Conservation (phyloP, 2,113 vertebrate species). For the Stercorarius parasiticus region DNA sequence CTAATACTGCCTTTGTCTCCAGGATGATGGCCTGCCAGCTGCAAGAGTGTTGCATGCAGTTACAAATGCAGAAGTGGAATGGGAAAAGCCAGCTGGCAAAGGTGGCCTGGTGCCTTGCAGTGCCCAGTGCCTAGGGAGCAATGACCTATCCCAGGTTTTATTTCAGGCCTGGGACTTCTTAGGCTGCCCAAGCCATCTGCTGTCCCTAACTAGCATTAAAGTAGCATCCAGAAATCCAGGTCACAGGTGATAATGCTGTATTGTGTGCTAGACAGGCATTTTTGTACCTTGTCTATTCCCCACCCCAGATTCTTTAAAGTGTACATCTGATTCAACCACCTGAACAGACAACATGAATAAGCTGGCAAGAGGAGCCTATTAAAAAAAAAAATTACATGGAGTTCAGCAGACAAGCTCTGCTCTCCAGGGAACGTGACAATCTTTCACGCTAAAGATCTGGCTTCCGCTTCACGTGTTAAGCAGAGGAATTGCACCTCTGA, state of each 20-base stretch:
- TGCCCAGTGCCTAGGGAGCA: background rate
- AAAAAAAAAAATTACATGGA: background rate
- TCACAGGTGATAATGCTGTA: fast-evolving
- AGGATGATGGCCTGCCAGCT: background rate
- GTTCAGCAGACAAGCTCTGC: background rate
- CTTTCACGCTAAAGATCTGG: background rate
- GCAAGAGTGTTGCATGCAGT: background rate
- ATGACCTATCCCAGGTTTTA: background rate
- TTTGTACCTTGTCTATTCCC: background rate
- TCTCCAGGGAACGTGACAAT: background rate
- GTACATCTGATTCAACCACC: background rate
- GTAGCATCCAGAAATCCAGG: background rate
- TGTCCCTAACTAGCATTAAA: background rate
- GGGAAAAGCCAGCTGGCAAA: background rate
- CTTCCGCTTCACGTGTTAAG: background rate
- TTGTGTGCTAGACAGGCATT: background rate
- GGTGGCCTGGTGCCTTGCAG: background rate
- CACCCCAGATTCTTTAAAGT: background rate
- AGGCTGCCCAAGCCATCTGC: background rate
- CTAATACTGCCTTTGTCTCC: background rate
- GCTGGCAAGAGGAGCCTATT: background rate
- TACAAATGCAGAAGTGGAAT: background rate
- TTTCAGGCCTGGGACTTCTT: background rate
- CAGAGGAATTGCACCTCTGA: background rate
- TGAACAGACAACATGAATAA: background rate